Evolutionary conservation across 2,888 invertebrate species (phyloP).

Genomic region (Standfussiana lucernea): DNA sequence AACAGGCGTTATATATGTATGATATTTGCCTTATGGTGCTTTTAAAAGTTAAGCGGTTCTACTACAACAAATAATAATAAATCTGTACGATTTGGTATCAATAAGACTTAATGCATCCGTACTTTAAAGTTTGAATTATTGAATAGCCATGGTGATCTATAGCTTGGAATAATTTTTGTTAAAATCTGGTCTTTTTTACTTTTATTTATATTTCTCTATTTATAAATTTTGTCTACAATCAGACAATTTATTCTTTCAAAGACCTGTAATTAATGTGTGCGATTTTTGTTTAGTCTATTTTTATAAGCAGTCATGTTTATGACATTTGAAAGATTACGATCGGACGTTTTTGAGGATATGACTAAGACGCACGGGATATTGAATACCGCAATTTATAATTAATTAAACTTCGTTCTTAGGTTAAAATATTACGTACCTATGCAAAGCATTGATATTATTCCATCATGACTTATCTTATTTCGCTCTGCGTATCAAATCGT

Average conservation of each 20-base stretch:
- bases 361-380: constrained; percentile 56
- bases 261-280: too few species aligned
- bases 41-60: neutral
- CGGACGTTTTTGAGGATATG: constrained; percentile 43
- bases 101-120: constrained; percentile 41
- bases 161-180: neutral
- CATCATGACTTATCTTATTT: neutral
- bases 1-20: neutral
- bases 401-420: constrained; percentile 28
- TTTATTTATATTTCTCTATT: neutral
- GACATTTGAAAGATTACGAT: neutral
- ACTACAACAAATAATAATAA: constrained; percentile 15
- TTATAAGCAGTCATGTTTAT: neutral
- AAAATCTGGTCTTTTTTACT: neutral
- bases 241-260: neutral
- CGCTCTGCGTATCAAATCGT: neutral
- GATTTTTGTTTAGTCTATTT: neutral
- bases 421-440: neutral
- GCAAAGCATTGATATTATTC: neutral
- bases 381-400: constrained; percentile 4
- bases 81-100: neutral
- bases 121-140: constrained; percentile 11
- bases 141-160: neutral
- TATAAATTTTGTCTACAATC: neutral
- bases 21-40: neutral